Conservation (phyloP, 1,140 invertebrate genomes). For the Oscheius sp. region DNA sequence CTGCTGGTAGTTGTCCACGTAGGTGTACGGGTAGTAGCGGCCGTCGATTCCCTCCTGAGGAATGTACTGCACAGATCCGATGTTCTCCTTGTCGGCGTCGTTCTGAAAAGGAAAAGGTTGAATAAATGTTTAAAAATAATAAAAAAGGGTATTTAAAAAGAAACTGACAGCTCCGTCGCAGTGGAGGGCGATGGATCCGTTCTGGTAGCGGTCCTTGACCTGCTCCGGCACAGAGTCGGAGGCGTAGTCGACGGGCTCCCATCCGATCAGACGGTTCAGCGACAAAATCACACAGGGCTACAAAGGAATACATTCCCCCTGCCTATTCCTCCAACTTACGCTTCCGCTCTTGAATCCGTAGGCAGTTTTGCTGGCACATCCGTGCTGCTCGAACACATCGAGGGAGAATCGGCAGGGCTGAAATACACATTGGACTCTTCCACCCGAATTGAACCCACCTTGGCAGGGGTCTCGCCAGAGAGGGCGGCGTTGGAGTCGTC, state of each 20-base stretch:
- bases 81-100: slow-evolving; percentile 49
- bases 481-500: slow-evolving; percentile 8
- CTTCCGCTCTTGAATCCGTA: slow-evolving; percentile 54
- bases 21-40: slow-evolving; percentile 56
- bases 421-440: slow-evolving; percentile 12
- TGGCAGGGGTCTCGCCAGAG: slow-evolving; percentile 18
- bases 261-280: slow-evolving; percentile 59
- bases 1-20: slow-evolving; percentile 58
- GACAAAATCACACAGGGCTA: slow-evolving; percentile 57
- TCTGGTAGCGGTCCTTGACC: slow-evolving; percentile 51
- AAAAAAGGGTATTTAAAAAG: slow-evolving; percentile 26
- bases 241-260: slow-evolving; percentile 49
- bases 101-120: slow-evolving; percentile 38
- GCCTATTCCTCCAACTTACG: neutral
- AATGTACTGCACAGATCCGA: slow-evolving; percentile 52
- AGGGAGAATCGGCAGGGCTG: slow-evolving; percentile 53
- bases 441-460: neutral
- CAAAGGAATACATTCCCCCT: neutral
- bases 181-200: slow-evolving; percentile 49
- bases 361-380: slow-evolving; percentile 43
- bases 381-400: slow-evolving; percentile 40
- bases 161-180: slow-evolving; percentile 56
- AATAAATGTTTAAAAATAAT: slow-evolving; percentile 31
- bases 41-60: slow-evolving; percentile 55
- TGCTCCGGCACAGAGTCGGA: slow-evolving; percentile 44